Evolutionary conservation across 1,140 invertebrate genomes (phyloP).

Genomic region (Planococcus citri): DNA sequence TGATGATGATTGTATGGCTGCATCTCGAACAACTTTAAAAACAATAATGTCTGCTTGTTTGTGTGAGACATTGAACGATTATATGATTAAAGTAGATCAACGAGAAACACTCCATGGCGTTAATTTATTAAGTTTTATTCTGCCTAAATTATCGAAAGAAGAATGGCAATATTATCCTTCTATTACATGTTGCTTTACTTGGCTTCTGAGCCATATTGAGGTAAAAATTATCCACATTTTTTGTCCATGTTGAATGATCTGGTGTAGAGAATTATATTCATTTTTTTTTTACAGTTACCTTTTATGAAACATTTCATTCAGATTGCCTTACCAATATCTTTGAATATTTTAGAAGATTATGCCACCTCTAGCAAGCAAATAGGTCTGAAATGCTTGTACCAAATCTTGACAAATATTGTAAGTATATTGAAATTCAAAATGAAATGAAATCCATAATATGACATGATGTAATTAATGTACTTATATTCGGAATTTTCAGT

Average conservation of each 20-base stretch:
- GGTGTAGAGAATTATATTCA: no score
- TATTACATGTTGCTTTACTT: neutral
- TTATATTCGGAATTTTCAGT: neutral
- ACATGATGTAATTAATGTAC: no score
- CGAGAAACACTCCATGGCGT: neutral
- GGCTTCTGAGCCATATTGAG: neutral
- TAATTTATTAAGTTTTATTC: neutral
- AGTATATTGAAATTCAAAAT: neutral
- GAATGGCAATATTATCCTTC: neutral
- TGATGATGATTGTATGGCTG: neutral
- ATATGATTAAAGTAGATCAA: neutral
- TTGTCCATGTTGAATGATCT: neutral
- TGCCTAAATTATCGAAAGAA: neutral
- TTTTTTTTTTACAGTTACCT: neutral
- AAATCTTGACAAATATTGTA: neutral
- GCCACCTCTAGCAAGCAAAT: neutral
- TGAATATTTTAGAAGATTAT: neutral
- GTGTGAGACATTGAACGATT: neutral
- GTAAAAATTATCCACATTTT: neutral
- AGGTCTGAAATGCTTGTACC: neutral
- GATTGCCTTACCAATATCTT: neutral
- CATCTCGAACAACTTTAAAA: neutral
- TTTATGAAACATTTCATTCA: neutral
- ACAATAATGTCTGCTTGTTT: neutral
- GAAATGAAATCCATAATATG: no score